Evolutionary conservation across 53 echinoderm and acorn worm genomes (phyloP).

Genomic region (Holothuria scabra): DNA sequence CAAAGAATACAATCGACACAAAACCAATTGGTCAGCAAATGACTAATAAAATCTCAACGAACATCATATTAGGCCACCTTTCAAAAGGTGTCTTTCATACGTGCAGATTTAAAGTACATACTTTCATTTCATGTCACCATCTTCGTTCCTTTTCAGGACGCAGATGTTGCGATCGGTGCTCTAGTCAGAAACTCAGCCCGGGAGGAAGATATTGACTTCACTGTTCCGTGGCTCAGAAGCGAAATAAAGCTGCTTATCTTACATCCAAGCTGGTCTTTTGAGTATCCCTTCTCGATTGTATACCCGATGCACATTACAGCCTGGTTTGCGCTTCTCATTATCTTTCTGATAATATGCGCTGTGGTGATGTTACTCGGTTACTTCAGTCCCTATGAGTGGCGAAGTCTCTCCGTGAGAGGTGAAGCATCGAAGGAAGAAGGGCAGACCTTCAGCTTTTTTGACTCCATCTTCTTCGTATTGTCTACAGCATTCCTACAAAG

Average conservation of each 20-base stretch:
- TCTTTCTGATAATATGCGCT: conserved; percentile 60
- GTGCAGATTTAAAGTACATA: too few species aligned
- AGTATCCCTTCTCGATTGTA: conserved; percentile 81
- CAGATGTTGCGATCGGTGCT: conserved; percentile 85
- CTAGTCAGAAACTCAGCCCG: conserved; percentile 72
- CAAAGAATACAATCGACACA: too few species aligned
- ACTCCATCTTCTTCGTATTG: conserved; percentile 75
- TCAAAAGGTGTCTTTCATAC: too few species aligned
- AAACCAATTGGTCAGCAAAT: too few species aligned
- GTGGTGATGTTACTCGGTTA: conserved; percentile 66
- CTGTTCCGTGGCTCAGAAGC: conserved; percentile 66
- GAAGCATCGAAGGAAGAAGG: conserved; percentile 63
- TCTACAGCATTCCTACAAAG: conserved; percentile 80
- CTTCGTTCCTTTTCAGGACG: conserved; percentile 60
- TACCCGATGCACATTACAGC: conserved; percentile 79
- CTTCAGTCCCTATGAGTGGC: conserved; percentile 74
- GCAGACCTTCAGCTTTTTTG: conserved; percentile 67
- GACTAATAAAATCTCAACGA: too few species aligned
- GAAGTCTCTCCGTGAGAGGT: conserved; percentile 53
- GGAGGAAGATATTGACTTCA: conserved; percentile 79
- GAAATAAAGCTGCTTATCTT: conserved; percentile 70
- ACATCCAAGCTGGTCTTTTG: conserved; percentile 85
- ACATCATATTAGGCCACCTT: too few species aligned
- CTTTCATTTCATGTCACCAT: too few species aligned
- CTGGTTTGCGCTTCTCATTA: conserved; percentile 77